Conservation (phyloP, 37 sponge, comb jelly and placozoan species). For the Cladorhizidae sp. region DNA sequence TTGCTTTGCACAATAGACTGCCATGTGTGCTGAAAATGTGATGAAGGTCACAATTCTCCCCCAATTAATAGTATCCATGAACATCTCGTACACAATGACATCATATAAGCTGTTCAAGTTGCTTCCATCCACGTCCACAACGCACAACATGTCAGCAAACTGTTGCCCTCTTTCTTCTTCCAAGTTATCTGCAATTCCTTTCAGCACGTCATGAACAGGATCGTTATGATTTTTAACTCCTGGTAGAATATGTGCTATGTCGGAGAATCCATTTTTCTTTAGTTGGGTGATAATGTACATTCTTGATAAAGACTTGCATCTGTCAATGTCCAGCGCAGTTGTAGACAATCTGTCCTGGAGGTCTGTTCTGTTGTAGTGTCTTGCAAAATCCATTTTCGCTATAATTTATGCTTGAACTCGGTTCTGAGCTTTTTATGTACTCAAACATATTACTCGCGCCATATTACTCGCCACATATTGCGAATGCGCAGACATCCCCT, state of each 20-base stretch:
- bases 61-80: conserved; percentile 57
- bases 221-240: not conserved
- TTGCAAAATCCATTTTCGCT: too few species aligned
- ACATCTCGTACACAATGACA: conserved; percentile 45
- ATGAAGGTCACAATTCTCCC: conserved; percentile 67
- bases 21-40: conserved; percentile 50
- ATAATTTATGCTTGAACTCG: too few species aligned
- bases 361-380: too few species aligned
- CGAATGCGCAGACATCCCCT: too few species aligned
- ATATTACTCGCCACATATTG: too few species aligned
- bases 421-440: too few species aligned
- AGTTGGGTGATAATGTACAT: conserved; percentile 24
- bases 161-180: conserved; percentile 39
- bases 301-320: conserved; percentile 11
- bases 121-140: conserved; percentile 12
- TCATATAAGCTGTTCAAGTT: conserved; percentile 41
- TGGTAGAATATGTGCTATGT: conserved; percentile 17
- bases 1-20: conserved; percentile 45
- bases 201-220: not conserved
- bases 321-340: too few species aligned
- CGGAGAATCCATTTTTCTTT: conserved; percentile 1
- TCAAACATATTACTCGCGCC: too few species aligned
- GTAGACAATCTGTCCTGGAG: too few species aligned
- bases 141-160: conserved; percentile 53
- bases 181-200: conserved; percentile 16